Conservation (phyloP, 2,113 vertebrate genomes). For the Pleuronectes platessa region DNA sequence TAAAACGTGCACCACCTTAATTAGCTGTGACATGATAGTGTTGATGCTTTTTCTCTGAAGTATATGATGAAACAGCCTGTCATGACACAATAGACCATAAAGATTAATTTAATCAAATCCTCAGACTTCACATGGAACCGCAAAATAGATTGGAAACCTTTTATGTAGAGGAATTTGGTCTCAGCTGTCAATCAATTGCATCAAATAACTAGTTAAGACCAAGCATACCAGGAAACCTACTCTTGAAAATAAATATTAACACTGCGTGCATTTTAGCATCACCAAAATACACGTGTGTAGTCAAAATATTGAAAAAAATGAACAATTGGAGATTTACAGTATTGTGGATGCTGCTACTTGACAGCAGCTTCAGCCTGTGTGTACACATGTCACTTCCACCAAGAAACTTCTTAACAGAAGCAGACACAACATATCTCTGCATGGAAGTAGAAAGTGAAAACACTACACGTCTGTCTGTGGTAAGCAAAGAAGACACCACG, state of each 20-base stretch:
- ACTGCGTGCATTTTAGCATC: too few relatives aligned
- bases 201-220: too few relatives aligned
- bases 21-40: background rate
- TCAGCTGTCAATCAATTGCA: too few relatives aligned
- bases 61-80: constrained; percentile 4
- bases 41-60: background rate
- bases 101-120: too few relatives aligned
- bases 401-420: too few relatives aligned
- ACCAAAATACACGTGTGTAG: background rate
- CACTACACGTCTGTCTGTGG: constrained; percentile 42
- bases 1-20: background rate
- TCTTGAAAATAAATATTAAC: too few relatives aligned
- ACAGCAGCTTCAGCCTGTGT: too few relatives aligned
- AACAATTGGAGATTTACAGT: background rate
- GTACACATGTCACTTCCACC: background rate
- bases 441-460: background rate
- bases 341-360: too few relatives aligned
- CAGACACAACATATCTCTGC: background rate
- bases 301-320: background rate
- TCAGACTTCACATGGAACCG: too few relatives aligned
- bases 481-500: constrained; percentile 33
- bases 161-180: too few relatives aligned
- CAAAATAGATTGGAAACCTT: too few relatives aligned
- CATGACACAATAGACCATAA: background rate
- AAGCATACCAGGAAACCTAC: too few relatives aligned